phyloP scores from a whole-genome alignment of 2,113 vertebrate species.

The Pseudonaja textilis region DNA sequence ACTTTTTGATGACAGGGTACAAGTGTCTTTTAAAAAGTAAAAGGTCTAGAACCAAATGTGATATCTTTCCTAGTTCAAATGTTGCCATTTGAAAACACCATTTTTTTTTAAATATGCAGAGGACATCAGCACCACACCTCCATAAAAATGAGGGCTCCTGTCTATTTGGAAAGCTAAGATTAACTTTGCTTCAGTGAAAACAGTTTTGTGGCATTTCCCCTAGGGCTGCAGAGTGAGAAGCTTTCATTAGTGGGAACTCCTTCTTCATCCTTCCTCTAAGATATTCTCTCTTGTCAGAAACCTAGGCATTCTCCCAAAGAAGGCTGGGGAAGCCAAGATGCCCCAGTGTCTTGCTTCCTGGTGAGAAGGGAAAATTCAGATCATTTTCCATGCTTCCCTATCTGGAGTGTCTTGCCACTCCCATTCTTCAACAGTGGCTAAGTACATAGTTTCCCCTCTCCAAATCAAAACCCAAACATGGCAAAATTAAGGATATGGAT shows the following conservation, averaged over 20 bases:
- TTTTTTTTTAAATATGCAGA: background rate
- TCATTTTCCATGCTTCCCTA: background rate
- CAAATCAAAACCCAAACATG: background rate
- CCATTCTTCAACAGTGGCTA: background rate
- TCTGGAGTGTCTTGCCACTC: background rate
- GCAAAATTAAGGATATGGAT: background rate
- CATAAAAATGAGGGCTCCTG: background rate
- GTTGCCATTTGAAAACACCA: background rate
- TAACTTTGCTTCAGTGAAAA: background rate
- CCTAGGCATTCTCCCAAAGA: background rate
- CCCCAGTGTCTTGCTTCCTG: background rate
- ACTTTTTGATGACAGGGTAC: background rate
- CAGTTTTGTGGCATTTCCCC: background rate
- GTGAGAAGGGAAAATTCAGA: background rate
- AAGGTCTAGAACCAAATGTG: background rate
- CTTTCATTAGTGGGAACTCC: background rate
- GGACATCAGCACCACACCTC: background rate
- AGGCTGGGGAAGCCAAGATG: background rate
- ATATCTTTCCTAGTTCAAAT: rapidly evolving
- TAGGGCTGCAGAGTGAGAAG: background rate
- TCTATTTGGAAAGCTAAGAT: background rate
- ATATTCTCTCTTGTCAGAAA: background rate
- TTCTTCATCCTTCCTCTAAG: background rate
- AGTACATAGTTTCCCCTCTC: background rate
- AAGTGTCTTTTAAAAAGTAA: background rate